Evolutionary conservation across 2,888 invertebrate genomes (phyloP).

Genomic region (Beris morrisii): DNA sequence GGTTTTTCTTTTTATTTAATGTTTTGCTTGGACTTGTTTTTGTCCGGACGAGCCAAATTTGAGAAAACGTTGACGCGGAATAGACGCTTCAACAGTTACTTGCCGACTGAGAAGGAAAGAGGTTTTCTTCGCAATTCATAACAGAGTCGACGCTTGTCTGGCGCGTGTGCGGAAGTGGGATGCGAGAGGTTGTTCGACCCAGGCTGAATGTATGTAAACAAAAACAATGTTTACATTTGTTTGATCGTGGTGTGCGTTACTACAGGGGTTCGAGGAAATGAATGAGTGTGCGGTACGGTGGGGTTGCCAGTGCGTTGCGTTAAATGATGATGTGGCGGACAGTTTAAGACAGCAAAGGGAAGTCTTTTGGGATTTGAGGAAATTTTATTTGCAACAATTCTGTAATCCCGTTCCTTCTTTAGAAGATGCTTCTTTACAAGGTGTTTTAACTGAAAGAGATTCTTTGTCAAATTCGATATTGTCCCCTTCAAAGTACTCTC

Average conservation of each 20-base stretch:
- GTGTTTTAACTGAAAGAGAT: too few species aligned
- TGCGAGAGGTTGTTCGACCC: not conserved
- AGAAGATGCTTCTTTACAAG: too few species aligned
- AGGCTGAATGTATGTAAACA: constrained; percentile 21
- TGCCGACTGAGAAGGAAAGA: constrained; percentile 34
- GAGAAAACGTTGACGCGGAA: constrained; percentile 13
- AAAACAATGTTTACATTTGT: constrained; percentile 24
- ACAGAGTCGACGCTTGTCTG: constrained; percentile 14
- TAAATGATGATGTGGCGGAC: constrained; percentile 26
- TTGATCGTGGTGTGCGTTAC: not conserved
- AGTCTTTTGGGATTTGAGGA: constrained; percentile 6
- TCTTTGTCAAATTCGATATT: too few species aligned
- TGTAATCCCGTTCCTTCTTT: too few species aligned
- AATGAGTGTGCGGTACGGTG: not conserved
- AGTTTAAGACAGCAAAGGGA: not conserved
- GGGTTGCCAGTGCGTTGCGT: not conserved
- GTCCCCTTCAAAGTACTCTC: too few species aligned
- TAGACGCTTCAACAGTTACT: constrained; percentile 34
- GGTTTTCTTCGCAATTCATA: constrained; percentile 35
- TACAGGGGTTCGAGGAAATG: not conserved
- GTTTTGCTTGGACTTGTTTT: constrained; percentile 9
- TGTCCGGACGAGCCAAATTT: constrained; percentile 27
- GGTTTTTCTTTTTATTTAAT: not conserved
- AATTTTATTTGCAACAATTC: not conserved
- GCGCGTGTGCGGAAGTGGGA: not conserved